A percentile compares a stretch with the other conserved stretches of the same genome.
Evolutionary conservation across 2,888 invertebrate species (phyloP).

Genomic region (Eupithecia exiguata): DNA sequence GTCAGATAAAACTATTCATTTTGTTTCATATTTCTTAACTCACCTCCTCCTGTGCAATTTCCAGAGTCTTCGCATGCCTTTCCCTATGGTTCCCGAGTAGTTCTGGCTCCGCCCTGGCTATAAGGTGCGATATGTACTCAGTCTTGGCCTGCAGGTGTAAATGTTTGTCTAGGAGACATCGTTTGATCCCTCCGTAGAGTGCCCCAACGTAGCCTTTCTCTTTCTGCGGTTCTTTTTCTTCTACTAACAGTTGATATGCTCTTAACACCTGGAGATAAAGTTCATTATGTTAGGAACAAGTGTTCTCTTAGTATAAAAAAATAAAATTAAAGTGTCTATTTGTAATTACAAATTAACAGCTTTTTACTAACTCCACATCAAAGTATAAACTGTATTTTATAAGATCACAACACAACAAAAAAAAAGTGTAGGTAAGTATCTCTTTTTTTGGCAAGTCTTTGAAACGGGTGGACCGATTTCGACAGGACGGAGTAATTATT

Average conservation of each 20-base stretch:
- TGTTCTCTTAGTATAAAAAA: background rate
- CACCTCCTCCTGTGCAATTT: slow-evolving; percentile 96
- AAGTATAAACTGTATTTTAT: too few relatives aligned
- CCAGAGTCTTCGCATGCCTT: slow-evolving; percentile 97
- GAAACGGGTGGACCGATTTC: too few relatives aligned
- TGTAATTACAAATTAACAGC: too few relatives aligned
- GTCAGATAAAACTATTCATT: too few relatives aligned
- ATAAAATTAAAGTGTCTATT: too few relatives aligned
- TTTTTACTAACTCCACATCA: too few relatives aligned
- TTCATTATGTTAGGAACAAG: slow-evolving; percentile 1
- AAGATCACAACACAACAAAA: too few relatives aligned
- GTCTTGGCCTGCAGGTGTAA: slow-evolving; percentile 94
- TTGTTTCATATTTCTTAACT: slow-evolving; percentile 20
- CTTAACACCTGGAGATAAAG: slow-evolving; percentile 80
- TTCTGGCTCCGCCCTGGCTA: slow-evolving; percentile 96
- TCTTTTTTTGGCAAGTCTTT: too few relatives aligned
- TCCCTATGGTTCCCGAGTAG: slow-evolving; percentile 94
- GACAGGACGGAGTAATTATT: too few relatives aligned
- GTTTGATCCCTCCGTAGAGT: slow-evolving; percentile 93
- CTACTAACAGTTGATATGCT: slow-evolving; percentile 94
- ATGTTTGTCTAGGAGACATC: slow-evolving; percentile 93
- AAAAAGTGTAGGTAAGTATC: too few relatives aligned
- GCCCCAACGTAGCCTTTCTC: slow-evolving; percentile 95
- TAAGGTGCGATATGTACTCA: slow-evolving; percentile 94
- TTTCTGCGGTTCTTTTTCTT: slow-evolving; percentile 91